Evolutionary conservation across 2,797 vertebrate species (phyloP).

Genomic region (Micropoecilia bifurca): DNA sequence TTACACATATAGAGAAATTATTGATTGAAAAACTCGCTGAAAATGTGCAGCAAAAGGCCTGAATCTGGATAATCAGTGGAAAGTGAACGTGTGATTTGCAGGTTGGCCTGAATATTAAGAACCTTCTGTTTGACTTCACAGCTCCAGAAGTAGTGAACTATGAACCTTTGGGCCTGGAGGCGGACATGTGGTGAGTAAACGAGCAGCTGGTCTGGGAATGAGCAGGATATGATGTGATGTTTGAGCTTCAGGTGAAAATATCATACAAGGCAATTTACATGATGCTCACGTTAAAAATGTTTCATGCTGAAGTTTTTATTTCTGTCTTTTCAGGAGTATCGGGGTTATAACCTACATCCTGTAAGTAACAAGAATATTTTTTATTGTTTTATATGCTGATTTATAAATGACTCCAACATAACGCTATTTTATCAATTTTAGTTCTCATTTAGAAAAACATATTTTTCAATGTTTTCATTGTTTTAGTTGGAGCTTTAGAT

Average conservation of each 20-base stretch:
- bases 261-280: constrained; percentile 15
- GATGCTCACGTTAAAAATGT: background rate
- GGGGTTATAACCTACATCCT: constrained; percentile 85
- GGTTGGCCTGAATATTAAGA: constrained; percentile 21
- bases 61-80: background rate
- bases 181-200: constrained; percentile 96
- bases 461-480: too few species aligned
- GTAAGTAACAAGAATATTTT: constrained; percentile 69
- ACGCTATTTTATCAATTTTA: background rate
- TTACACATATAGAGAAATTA: background rate
- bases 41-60: background rate
- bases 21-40: background rate
- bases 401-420: background rate
- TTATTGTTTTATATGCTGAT: background rate
- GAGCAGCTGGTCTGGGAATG: constrained; percentile 2
- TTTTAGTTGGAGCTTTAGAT: too few species aligned
- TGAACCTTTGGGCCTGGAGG: constrained; percentile 95
- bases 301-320: background rate
- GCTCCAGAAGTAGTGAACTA: constrained; percentile 99
- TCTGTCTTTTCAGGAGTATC: constrained; percentile 74
- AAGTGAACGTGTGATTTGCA: background rate
- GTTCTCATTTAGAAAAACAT: too few species aligned
- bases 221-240: constrained; percentile 10
- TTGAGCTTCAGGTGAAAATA: constrained; percentile 25
- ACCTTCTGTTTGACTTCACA: constrained; percentile 56